Evolutionary conservation across 1,140 invertebrate species (phyloP).

Genomic region (Myzus persicae): DNA sequence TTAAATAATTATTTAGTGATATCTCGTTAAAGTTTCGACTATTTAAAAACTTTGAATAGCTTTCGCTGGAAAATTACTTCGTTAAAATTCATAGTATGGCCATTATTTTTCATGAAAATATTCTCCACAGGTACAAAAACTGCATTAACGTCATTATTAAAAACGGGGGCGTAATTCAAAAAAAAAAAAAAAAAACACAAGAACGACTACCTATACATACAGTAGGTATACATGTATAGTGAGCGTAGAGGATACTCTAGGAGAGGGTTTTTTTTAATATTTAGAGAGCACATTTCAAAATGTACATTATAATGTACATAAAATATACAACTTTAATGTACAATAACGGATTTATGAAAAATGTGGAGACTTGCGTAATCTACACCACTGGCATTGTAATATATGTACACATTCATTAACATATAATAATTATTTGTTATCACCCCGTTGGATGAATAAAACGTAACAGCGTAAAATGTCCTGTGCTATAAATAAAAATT

Average conservation of each 20-base stretch:
- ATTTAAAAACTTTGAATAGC: slow-evolving; percentile 41
- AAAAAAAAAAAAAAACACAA: neutral
- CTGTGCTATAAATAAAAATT: neutral
- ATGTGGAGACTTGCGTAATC: neutral
- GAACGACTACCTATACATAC: neutral
- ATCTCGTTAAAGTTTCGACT: slow-evolving; percentile 35
- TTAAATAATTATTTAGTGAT: slow-evolving; percentile 39
- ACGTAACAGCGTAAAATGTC: neutral
- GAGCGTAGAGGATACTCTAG: neutral
- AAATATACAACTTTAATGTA: neutral
- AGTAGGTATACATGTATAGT: neutral
- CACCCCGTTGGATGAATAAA: neutral
- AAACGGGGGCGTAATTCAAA: neutral
- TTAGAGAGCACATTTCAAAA: neutral
- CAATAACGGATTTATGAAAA: slow-evolving; percentile 30
- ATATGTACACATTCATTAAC: neutral
- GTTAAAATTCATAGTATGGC: slow-evolving; percentile 46
- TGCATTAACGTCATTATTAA: slow-evolving; percentile 31
- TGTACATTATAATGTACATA: neutral
- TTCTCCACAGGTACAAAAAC: neutral
- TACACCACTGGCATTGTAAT: neutral
- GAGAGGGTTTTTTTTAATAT: slow-evolving; percentile 8
- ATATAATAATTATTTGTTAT: slow-evolving; percentile 25
- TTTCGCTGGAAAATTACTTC: slow-evolving; percentile 33
- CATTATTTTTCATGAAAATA: slow-evolving; percentile 49